A percentile compares a stretch with the other conserved stretches of the same genome.
phyloP scores from a whole-genome alignment of 2,797 vertebrate genomes.

The Poeciliopsis presidionis region DNA sequence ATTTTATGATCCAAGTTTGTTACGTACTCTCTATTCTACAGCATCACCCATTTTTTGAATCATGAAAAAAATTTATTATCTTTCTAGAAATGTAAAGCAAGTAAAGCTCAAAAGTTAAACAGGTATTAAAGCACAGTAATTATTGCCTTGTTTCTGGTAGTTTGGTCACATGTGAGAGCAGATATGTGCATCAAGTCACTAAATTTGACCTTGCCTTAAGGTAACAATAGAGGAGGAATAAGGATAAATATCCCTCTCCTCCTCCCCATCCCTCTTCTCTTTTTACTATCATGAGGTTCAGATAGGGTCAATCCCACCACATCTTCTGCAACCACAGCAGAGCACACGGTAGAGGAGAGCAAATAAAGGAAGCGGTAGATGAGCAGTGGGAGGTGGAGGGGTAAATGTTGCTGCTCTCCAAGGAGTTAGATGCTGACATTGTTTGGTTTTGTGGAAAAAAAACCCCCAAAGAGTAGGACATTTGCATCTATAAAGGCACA shows the following conservation, averaged over 20 bases:
- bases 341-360: conserved; percentile 25
- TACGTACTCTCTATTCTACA: neutral
- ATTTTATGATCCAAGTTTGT: neutral
- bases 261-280: neutral
- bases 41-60: neutral
- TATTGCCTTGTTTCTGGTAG: neutral
- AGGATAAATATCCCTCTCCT: conserved; percentile 16
- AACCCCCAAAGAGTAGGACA: conserved; percentile 9
- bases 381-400: conserved; percentile 41
- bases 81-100: neutral
- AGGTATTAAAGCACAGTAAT: conserved; percentile 13
- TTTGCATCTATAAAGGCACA: conserved; percentile 12
- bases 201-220: conserved; percentile 27
- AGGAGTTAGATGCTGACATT: conserved; percentile 24
- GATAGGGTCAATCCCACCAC: conserved; percentile 44
- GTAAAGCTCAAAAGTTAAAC: conserved; percentile 4
- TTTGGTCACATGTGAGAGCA: conserved; percentile 11
- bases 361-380: conserved; percentile 19
- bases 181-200: conserved; percentile 11
- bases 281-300: conserved; percentile 24
- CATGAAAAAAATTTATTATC: neutral
- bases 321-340: conserved; percentile 36
- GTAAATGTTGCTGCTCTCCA: conserved; percentile 29
- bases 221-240: conserved; percentile 30
- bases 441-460: conserved; percentile 20